Conservation (phyloP, 1,140 invertebrate genomes). For the Aphelenchoides avenae region DNA sequence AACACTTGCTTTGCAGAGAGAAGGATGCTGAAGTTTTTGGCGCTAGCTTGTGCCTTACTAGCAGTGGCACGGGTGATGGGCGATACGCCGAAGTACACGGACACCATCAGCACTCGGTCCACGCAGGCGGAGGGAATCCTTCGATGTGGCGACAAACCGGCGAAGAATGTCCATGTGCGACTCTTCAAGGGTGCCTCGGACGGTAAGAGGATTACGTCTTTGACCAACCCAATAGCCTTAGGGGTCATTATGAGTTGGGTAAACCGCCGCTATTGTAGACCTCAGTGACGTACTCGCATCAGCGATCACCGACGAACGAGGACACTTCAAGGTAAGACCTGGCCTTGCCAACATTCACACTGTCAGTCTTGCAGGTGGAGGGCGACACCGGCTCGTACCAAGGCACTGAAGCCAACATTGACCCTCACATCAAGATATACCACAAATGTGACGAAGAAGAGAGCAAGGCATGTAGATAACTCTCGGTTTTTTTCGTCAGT, state of each 20-base stretch:
- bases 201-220: slow-evolving; percentile 10
- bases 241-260: too few species aligned
- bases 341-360: too few species aligned
- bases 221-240: neutral
- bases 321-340: too few species aligned
- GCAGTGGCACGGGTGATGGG: too few species aligned
- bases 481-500: slow-evolving; percentile 9
- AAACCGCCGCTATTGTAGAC: too few species aligned
- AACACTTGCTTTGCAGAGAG: too few species aligned
- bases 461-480: slow-evolving; percentile 8
- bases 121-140: slow-evolving; percentile 25
- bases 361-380: slow-evolving; percentile 3
- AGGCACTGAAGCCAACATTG: slow-evolving; percentile 25
- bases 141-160: slow-evolving; percentile 16
- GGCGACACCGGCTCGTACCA: slow-evolving; percentile 25
- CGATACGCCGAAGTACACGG: too few species aligned
- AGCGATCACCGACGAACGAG: slow-evolving; percentile 19
- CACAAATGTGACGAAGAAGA: slow-evolving; percentile 34
- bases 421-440: slow-evolving; percentile 29
- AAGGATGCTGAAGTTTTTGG: too few species aligned
- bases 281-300: slow-evolving; percentile 21
- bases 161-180: slow-evolving; percentile 19
- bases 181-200: slow-evolving; percentile 30
- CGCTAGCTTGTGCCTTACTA: too few species aligned
- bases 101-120: slow-evolving; percentile 23